Percentiles rank a stretch among this genome's conserved stretches.
phyloP scores from a whole-genome alignment of 2,113 vertebrate genomes.

The Anarrhichthys ocellatus region DNA sequence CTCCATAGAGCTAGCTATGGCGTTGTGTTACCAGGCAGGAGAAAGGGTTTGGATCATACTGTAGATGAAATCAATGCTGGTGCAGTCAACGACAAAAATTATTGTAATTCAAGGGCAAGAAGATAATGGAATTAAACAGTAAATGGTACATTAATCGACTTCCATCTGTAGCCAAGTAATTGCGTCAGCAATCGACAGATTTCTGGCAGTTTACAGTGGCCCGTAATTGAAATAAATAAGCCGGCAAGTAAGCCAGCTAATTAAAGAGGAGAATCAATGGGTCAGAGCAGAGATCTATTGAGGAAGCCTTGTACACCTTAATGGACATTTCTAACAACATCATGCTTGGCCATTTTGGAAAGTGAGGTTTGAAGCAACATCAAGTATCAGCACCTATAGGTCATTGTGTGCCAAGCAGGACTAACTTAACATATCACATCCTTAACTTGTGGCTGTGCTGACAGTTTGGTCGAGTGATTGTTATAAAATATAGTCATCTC shows the following conservation, averaged over 20 bases:
- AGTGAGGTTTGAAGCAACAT: slow-evolving; percentile 13
- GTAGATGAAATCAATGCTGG: slow-evolving; percentile 29
- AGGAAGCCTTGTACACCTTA: slow-evolving; percentile 29
- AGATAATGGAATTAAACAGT: slow-evolving; percentile 47
- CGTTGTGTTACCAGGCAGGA: background rate
- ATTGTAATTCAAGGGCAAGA: slow-evolving; percentile 37
- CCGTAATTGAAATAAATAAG: slow-evolving; percentile 54
- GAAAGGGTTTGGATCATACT: background rate
- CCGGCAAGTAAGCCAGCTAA: slow-evolving; percentile 34
- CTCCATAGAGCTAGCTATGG: background rate
- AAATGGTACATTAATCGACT: slow-evolving; percentile 38
- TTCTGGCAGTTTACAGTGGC: slow-evolving; percentile 27
- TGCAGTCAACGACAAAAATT: slow-evolving; percentile 19
- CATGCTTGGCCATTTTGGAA: slow-evolving; percentile 16
- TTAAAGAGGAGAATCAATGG: slow-evolving; percentile 39
- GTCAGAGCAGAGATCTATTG: slow-evolving; percentile 43
- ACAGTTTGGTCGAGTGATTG: background rate
- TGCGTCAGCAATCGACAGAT: slow-evolving; percentile 37
- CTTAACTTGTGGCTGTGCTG: background rate
- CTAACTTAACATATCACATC: slow-evolving; percentile 18
- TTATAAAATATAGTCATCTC: background rate
- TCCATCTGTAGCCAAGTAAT: slow-evolving; percentile 35
- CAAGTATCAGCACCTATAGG: background rate
- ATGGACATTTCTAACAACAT: slow-evolving; percentile 35
- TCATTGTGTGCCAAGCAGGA: slow-evolving; percentile 27